Base-by-base conservation (phyloP, 2,797 vertebrate genomes). In the Malacoraja senta region DNA sequence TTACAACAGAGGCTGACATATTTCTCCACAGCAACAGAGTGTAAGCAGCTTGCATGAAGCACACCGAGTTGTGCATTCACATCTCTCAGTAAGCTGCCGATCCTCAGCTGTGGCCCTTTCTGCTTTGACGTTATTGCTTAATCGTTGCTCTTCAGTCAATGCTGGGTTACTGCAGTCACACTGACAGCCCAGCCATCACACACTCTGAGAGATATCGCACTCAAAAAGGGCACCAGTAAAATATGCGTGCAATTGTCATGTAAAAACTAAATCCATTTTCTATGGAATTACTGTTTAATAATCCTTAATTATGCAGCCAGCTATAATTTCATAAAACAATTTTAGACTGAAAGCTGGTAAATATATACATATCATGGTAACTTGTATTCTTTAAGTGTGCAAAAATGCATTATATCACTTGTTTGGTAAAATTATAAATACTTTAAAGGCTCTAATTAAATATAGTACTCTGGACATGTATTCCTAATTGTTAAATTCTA, bases 241-340 rank as follows among this genome's bases (percentile, higher is more conserved):
- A n/a, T 35, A 32, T 65, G n/a, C 3, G 8, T 32, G 61, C n/a
- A 65, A 65, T 32, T 19, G 15, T 65, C 13, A 86, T 61, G 29
- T n/a, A 65, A 65, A 88, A 65, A 32, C 32, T 32, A 10, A 65
- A 65, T 65, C 61, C n/a, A 88, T 35, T 88, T 88, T 65, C 29
- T 65, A 12, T 65, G 61, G 13, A 88, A 88, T 24, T 19, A 65
- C 29, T 65, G n/a, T 65, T 88, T 65, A 88, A 32, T 88, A 88
- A 65, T 32, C 84, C 83, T 86, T 86, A 88, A 88, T 88, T 88
- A n/a, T 65, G 61, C 61, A 17, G 61, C 61, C 61, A 88, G 65
- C 84, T 88, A 2, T 65, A 65, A 65, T 88, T 65, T 19, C 15
- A 53, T 63, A 65, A 88, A 88, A 8, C 84, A 65, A 88, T 88